phyloP scores from a whole-genome alignment of 2,888 invertebrate species.

The Leptopterna dolabrata region DNA sequence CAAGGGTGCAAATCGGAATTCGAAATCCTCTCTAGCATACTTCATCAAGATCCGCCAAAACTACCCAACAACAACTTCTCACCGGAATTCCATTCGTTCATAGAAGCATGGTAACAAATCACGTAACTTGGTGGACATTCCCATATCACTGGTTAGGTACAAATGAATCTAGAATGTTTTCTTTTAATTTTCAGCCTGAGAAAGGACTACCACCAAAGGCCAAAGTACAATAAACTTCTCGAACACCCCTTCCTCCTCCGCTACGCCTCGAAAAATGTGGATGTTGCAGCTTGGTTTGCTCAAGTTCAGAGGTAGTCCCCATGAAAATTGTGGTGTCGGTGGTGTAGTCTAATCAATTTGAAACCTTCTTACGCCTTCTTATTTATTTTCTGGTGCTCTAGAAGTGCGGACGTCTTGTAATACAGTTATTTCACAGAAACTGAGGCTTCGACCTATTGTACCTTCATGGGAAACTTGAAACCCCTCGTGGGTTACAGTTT shows the following conservation, averaged over 20 bases:
- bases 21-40: slow-evolving; percentile 93
- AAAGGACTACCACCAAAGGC: slow-evolving; percentile 92
- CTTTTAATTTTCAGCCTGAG: slow-evolving; percentile 76
- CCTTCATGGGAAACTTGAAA: no score
- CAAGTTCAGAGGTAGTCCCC: slow-evolving; percentile 59
- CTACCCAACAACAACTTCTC: slow-evolving; percentile 85
- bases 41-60: slow-evolving; percentile 88
- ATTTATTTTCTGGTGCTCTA: not conserved
- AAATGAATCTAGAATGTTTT: not conserved
- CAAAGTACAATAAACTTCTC: slow-evolving; percentile 92
- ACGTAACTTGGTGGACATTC: no score
- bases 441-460: no score
- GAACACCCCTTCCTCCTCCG: slow-evolving; percentile 88
- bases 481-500: no score
- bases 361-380: not conserved
- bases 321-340: slow-evolving; percentile 20
- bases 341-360: not conserved
- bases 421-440: no score
- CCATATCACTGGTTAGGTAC: not conserved
- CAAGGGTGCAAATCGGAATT: slow-evolving; percentile 96
- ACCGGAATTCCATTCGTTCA: slow-evolving; percentile 89
- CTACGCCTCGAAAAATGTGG: slow-evolving; percentile 77
- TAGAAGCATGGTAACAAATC: slow-evolving; percentile 83
- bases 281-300: slow-evolving; percentile 88
- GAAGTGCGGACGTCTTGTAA: not conserved